Evolutionary conservation across 2,113 vertebrate species (phyloP).

Genomic region (Etheostoma cragini): DNA sequence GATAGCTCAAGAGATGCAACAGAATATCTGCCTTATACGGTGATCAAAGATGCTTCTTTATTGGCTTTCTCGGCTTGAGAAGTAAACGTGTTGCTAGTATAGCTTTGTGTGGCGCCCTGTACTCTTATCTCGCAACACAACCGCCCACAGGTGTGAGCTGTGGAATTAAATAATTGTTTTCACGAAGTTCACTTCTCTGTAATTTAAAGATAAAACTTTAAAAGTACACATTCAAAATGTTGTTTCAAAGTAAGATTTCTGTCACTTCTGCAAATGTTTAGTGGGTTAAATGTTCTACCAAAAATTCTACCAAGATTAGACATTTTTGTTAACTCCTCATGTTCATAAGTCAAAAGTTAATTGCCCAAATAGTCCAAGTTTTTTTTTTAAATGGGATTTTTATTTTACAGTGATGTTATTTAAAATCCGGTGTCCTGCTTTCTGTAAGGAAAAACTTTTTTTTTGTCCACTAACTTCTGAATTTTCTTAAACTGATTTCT

Average conservation of each 20-base stretch:
- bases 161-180: constrained; percentile 5
- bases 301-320: constrained; percentile 6
- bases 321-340: constrained; percentile 41
- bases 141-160: neutral
- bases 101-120: constrained; percentile 4
- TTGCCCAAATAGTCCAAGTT: constrained; percentile 30
- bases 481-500: constrained; percentile 40
- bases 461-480: constrained; percentile 15
- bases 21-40: neutral
- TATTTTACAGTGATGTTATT: constrained; percentile 12
- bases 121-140: constrained; percentile 3
- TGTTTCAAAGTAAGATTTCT: constrained; percentile 17
- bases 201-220: constrained; percentile 5
- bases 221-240: neutral
- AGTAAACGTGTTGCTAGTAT: constrained; percentile 15
- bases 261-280: constrained; percentile 4
- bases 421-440: constrained; percentile 26
- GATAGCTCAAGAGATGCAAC: neutral
- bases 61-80: constrained; percentile 1
- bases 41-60: neutral
- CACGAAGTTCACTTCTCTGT: neutral
- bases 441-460: neutral
- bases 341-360: constrained; percentile 63
- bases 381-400: constrained; percentile 40
- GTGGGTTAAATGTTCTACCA: neutral